Evolutionary conservation across 1,140 invertebrate species (phyloP).

Genomic region (Danaus melanippus): DNA sequence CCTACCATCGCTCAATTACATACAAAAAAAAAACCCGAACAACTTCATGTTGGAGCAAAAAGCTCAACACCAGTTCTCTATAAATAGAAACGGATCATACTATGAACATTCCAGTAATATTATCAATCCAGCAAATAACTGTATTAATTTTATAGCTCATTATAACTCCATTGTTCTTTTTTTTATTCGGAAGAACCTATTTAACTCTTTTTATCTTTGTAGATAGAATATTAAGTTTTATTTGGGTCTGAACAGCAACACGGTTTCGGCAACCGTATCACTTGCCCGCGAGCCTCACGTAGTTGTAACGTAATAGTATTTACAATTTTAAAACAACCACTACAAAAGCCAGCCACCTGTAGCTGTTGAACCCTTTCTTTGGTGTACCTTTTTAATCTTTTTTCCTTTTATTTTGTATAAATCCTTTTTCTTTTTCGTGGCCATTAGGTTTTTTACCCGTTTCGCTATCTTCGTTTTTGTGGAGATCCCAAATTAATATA

Average conservation of each 20-base stretch:
- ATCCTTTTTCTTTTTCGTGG: slow-evolving; percentile 62
- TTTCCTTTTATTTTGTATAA: slow-evolving; percentile 35
- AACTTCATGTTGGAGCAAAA: slow-evolving; percentile 10
- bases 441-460: slow-evolving; percentile 66
- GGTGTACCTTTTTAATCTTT: slow-evolving; percentile 27
- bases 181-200: too few species aligned
- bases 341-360: slow-evolving; percentile 43
- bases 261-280: not conserved
- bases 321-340: slow-evolving; percentile 11
- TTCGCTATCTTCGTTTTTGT: slow-evolving; percentile 65
- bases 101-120: slow-evolving; percentile 9
- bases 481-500: slow-evolving; percentile 69
- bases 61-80: slow-evolving; percentile 15
- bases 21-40: not conserved
- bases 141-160: slow-evolving; percentile 3
- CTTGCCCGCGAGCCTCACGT: too few species aligned
- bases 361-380: slow-evolving; percentile 59
- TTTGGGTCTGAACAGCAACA: not conserved
- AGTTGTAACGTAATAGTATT: not conserved
- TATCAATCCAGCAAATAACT: slow-evolving; percentile 9
- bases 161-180: too few species aligned
- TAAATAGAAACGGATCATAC: slow-evolving; percentile 12
- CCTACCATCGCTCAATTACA: too few species aligned
- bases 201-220: too few species aligned
- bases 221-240: too few species aligned